phyloP scores from a whole-genome alignment of 2,797 vertebrate species.

The Uromys caudimaculatus region DNA sequence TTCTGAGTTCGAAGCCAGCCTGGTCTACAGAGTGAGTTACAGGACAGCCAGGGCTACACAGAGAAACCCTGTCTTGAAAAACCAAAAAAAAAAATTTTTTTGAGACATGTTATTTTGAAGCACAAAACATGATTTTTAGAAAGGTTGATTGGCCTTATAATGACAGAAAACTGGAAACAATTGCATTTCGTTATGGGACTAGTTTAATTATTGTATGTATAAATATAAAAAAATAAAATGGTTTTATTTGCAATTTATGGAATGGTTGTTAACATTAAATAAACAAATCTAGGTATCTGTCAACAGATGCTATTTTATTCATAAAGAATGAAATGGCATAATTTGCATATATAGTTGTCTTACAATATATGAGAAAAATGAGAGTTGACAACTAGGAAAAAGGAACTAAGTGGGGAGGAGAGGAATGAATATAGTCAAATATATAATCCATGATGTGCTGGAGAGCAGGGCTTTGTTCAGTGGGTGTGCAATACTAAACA shows the following conservation, averaged over 20 bases:
- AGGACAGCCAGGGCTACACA: too few relatives aligned
- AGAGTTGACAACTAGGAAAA: background rate
- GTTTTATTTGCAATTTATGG: background rate
- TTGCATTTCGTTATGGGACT: background rate
- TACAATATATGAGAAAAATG: background rate
- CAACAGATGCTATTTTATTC: background rate
- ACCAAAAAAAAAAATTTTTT: too few relatives aligned
- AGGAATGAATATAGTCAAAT: background rate
- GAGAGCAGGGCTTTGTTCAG: background rate
- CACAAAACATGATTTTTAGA: background rate
- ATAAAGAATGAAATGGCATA: background rate
- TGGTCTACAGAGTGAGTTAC: too few relatives aligned
- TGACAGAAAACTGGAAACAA: background rate
- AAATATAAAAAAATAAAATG: background rate
- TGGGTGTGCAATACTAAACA: background rate
- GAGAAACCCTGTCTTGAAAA: too few relatives aligned
- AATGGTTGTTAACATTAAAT: background rate
- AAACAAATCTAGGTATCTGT: background rate
- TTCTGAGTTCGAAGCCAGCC: too few relatives aligned
- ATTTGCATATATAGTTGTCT: background rate
- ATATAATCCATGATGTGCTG: background rate
- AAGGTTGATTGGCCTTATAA: constrained; percentile 4
- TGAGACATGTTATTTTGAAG: background rate
- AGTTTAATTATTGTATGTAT: background rate
- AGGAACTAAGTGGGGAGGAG: background rate